A percentile compares a stretch with the other conserved stretches of the same genome.
Conservation (phyloP, 37 sponge, comb jelly and placozoan species). For the Theonella swinhoei region DNA sequence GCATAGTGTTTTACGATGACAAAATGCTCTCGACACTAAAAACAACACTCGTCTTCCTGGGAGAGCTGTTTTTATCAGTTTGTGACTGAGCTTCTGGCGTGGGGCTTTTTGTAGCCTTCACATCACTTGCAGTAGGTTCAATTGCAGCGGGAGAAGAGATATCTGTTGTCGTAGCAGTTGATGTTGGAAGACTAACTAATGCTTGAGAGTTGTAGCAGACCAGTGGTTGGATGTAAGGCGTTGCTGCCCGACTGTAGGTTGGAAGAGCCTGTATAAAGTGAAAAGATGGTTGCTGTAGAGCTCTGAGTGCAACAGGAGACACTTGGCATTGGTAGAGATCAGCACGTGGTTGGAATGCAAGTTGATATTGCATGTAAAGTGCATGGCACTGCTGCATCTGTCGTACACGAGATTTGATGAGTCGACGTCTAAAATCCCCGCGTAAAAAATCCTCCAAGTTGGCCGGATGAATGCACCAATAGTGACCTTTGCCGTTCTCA, state of each 20-base stretch:
- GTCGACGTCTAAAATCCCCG: constrained; percentile 55
- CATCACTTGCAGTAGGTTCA: not conserved
- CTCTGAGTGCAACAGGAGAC: not conserved
- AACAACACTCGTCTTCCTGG: not conserved
- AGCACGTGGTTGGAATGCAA: not conserved
- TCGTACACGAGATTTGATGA: constrained; percentile 15
- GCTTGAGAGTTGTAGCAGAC: not conserved
- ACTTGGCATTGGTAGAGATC: not conserved
- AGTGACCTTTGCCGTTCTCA: constrained; percentile 78
- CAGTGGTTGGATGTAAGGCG: not conserved
- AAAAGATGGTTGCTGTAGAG: not conserved
- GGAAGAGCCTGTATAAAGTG: not conserved
- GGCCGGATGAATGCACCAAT: constrained; percentile 80
- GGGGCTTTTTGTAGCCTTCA: not conserved
- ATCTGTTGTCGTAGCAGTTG: not conserved
- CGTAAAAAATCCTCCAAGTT: constrained; percentile 69
- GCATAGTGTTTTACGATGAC: not conserved
- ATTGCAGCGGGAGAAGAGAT: not conserved
- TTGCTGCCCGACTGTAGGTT: not conserved
- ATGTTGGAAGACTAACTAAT: not conserved
- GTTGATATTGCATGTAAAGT: not conserved
- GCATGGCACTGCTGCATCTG: constrained; percentile 3
- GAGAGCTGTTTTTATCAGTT: not conserved
- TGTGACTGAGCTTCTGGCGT: not conserved
- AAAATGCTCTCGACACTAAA: not conserved